phyloP scores from a whole-genome alignment of 2,888 invertebrate species.

The Prenolepis imparis region DNA sequence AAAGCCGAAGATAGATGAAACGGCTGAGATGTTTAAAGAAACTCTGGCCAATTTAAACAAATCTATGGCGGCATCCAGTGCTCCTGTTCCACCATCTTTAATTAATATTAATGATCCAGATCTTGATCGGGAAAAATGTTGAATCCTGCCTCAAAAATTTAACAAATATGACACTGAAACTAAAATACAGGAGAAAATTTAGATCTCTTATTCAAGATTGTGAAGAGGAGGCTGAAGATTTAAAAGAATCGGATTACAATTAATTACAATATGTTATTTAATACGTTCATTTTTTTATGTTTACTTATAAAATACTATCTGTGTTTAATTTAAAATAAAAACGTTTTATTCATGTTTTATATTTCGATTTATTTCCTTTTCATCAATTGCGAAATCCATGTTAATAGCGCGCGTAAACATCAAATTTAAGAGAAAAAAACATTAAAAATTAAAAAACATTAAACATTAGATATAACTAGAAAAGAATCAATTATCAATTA shows the following conservation, averaged over 20 bases:
- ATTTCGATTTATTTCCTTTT: not conserved
- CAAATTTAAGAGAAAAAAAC: too few species aligned
- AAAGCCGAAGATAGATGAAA: too few species aligned
- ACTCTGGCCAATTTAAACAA: not conserved
- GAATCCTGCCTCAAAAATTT: not conserved
- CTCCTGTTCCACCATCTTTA: not conserved
- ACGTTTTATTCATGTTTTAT: not conserved
- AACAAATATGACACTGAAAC: not conserved
- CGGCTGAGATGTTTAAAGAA: too few species aligned
- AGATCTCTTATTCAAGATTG: not conserved
- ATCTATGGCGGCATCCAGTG: not conserved
- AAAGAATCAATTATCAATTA: too few species aligned
- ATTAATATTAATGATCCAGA: slow-evolving; percentile 10
- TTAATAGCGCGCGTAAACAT: too few species aligned
- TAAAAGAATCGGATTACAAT: too few species aligned
- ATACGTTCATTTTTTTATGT: too few species aligned
- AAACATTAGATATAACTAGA: too few species aligned
- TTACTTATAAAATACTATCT: too few species aligned
- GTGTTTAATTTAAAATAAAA: not conserved
- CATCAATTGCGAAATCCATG: too few species aligned
- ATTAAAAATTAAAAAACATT: too few species aligned
- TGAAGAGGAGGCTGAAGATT: not conserved
- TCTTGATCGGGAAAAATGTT: not conserved
- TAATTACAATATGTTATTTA: too few species aligned
- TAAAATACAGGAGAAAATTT: not conserved